These are phyloP conservation scores for Tenualosa thibaudeaui DNA, from an alignment of 2,797 vertebrate species.

Conservation along the genomic window DNA sequence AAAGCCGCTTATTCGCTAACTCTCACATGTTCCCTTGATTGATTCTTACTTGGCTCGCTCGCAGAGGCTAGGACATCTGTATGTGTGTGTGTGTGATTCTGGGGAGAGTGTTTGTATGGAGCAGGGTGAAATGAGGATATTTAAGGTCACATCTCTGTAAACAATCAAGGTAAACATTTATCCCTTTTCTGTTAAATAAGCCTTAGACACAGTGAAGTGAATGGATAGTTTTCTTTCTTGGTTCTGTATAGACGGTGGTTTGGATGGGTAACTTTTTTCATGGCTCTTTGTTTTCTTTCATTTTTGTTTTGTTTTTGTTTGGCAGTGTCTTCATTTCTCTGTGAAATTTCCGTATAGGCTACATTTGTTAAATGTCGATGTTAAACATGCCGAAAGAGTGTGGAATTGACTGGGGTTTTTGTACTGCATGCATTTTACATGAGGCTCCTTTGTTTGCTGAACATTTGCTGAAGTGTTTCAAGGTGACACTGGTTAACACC, in stretches of 20 bases:
- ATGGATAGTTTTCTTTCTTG: neutral
- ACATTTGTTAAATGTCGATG: no score
- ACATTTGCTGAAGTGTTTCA: constrained; percentile 45
- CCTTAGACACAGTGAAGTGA: neutral
- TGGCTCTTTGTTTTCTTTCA: neutral
- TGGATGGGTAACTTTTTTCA: neutral
- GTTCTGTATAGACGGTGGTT: neutral
- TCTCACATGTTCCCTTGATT: constrained; percentile 20
- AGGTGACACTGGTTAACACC: constrained; percentile 63
- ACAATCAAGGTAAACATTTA: neutral
- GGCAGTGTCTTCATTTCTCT: neutral
- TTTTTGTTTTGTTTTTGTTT: neutral
- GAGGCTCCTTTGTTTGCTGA: constrained; percentile 48
- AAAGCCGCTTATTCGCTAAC: constrained; percentile 8
- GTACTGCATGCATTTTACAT: constrained; percentile 41
- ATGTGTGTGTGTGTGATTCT: neutral
- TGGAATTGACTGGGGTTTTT: neutral
- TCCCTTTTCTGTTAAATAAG: neutral
- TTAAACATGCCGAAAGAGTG: no score
- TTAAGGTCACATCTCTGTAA: neutral
- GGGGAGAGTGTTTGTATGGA: neutral
- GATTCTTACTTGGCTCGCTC: constrained; percentile 12
- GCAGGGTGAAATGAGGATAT: neutral
- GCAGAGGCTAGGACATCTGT: neutral
- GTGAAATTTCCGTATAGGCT: neutral